Conservation (phyloP, 2,888 invertebrate species). For the Automeris io region DNA sequence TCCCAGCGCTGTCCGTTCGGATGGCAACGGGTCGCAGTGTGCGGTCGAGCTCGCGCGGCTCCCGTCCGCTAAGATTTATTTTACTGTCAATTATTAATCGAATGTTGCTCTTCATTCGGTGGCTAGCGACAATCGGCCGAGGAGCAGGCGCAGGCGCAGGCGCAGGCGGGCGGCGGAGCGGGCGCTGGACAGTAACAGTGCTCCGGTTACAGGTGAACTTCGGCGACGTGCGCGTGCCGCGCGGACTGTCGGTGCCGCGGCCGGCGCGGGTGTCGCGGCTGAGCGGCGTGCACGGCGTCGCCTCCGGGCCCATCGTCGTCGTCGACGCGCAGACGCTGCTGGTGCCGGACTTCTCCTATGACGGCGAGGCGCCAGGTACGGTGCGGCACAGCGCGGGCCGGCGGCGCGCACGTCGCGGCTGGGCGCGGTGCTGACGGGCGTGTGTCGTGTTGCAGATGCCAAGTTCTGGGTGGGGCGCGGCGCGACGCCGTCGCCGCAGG, state of each 20-base stretch:
- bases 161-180: too few relatives aligned
- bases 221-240: conserved; percentile 89
- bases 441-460: conserved; percentile 80
- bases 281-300: conserved; percentile 88
- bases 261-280: conserved; percentile 88
- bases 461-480: conserved; percentile 96
- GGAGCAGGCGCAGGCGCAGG: too few relatives aligned
- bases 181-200: too few relatives aligned
- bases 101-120: too few relatives aligned
- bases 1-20: too few relatives aligned
- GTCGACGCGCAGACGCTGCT: conserved; percentile 95
- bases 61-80: too few relatives aligned
- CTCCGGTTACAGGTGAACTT: conserved; percentile 86
- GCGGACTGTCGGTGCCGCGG: conserved; percentile 86
- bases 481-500: conserved; percentile 86
- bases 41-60: too few relatives aligned
- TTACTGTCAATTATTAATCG: too few relatives aligned
- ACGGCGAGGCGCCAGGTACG: conserved; percentile 94
- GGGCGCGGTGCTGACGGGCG: neutral
- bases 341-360: conserved; percentile 93
- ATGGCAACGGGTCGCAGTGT: too few relatives aligned
- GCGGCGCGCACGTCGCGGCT: neutral
- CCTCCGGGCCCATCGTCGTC: conserved; percentile 90
- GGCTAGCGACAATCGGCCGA: too few relatives aligned
- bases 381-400: too few relatives aligned